Conservation (phyloP, 2,888 invertebrate species). For the Ennomos quercinarius region DNA sequence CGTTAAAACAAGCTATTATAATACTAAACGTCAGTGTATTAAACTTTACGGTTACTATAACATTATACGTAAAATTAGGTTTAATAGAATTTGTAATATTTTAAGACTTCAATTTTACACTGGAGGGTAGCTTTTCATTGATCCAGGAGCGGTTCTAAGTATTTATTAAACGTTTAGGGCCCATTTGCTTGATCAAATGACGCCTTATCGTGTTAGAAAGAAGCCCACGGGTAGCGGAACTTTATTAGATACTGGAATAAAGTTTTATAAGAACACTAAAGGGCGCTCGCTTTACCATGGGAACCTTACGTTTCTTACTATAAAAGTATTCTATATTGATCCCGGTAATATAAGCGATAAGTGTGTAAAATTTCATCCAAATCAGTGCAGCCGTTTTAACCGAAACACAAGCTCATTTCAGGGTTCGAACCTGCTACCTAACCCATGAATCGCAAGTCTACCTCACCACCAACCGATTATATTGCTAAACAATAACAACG, state of each 20-base stretch:
- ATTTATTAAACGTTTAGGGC: slow-evolving; percentile 19
- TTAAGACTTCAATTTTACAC: slow-evolving; percentile 11
- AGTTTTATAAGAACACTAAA: neutral
- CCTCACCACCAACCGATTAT: too few relatives aligned
- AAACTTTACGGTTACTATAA: slow-evolving; percentile 1
- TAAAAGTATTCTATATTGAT: too few relatives aligned
- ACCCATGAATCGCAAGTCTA: too few relatives aligned
- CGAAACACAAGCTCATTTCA: too few relatives aligned
- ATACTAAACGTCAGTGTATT: slow-evolving; percentile 3
- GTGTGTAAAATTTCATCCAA: too few relatives aligned
- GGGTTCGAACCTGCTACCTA: too few relatives aligned
- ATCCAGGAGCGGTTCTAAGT: slow-evolving; percentile 7
- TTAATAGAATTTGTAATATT: slow-evolving; percentile 9
- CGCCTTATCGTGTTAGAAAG: slow-evolving; percentile 8
- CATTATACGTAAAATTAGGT: slow-evolving; percentile 10
- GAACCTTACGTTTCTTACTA: neutral
- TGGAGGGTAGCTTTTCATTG: slow-evolving; percentile 11
- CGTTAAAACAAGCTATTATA: neutral
- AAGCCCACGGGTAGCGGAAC: slow-evolving; percentile 5
- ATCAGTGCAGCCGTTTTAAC: too few relatives aligned
- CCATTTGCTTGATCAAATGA: slow-evolving; percentile 20
- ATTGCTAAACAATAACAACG: too few relatives aligned
- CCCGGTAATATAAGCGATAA: too few relatives aligned
- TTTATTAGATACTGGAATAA: slow-evolving; percentile 3
- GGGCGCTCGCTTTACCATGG: too few relatives aligned